Evolutionary conservation across 1,140 invertebrate species (phyloP).

Genomic region (Drosophila sturtevanti): DNA sequence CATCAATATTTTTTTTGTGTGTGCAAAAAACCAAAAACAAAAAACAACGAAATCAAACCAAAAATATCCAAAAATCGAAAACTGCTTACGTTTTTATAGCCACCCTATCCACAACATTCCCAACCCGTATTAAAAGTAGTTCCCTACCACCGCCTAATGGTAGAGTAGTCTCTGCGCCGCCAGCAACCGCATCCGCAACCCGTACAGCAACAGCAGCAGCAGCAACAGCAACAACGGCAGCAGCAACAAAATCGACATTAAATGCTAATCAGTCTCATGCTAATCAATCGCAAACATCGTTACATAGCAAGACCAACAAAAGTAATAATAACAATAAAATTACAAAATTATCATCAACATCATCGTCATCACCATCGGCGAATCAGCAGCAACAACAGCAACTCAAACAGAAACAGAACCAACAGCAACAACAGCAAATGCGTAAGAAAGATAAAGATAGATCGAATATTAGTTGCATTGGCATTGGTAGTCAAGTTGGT

Average conservation of each 20-base stretch:
- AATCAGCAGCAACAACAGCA: constrained; percentile 33
- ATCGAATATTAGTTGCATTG: constrained; percentile 77
- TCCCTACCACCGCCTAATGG: constrained; percentile 81
- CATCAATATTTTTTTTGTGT: constrained; percentile 69
- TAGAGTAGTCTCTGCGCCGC: constrained; percentile 74
- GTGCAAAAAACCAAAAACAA: constrained; percentile 42
- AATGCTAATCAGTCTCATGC: constrained; percentile 71
- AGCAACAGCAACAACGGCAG: constrained; percentile 37
- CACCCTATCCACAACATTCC: constrained; percentile 83
- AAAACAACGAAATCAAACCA: constrained; percentile 33
- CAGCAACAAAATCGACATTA: constrained; percentile 59
- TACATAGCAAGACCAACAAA: constrained; percentile 51
- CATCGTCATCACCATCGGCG: constrained; percentile 19
- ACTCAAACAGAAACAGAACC: constrained; percentile 14
- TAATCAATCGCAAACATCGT: constrained; percentile 73
- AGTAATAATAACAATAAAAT: constrained; percentile 42
- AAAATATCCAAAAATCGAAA: constrained; percentile 52
- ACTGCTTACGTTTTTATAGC: constrained; percentile 83
- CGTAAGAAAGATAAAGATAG: constrained; percentile 82
- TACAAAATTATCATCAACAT: constrained; percentile 41
- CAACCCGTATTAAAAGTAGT: constrained; percentile 84
- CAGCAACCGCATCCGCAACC: constrained; percentile 53
- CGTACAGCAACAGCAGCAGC: constrained; percentile 41
- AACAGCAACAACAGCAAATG: constrained; percentile 56
- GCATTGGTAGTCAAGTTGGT: constrained; percentile 64